Base-by-base conservation (phyloP, 2,113 vertebrate species). In the Xerus inauris region DNA sequence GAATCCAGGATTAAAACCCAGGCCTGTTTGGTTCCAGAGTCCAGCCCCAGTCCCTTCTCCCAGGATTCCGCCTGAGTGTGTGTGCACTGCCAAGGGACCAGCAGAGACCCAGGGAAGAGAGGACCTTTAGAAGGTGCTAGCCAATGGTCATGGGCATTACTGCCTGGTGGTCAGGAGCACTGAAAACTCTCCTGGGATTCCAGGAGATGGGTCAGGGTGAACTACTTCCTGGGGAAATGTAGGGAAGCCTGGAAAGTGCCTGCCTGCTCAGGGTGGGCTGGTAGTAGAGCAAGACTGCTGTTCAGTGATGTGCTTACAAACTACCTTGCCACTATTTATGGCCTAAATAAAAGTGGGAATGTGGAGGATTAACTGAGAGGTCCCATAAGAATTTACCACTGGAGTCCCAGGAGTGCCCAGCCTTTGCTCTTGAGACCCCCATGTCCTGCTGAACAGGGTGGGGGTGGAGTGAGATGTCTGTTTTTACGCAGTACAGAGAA, bases 271-370 rank as follows among this genome's bases (percentile, higher is more conserved):
- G 12, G 35, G 19, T n/a, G 22, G 40, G 40, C 1, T 6, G 59
- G 22, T 5, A 16, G 32, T 16, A 19, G 20, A 22, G 22, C 0
- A 1, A 0, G 2, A 35, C 13, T 13, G 12, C 11, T 95, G 87
- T 84, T 98, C 96, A 83, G 82, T 94, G 97, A 95, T 92, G 88
- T 94, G 96, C 94, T 98, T 30, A 62, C 94, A 97, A 97, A 96
- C 76, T 73, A 94, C 94, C 94, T 97, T 96, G 96, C 97, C 97
- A 97, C 97, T 94, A 95, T 88, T 98, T 97, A 98, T 82, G 96
- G 97, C 94, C 72, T 97, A 97, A 97, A 98, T 98, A 97, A 98
- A 98, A 98, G 94, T 92, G 93, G 96, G 96, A 97, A 96, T 93
- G 92, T 83, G 26, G 92, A 97, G 94, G 94, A 98, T 97, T 97